Conservation (phyloP, 2,797 vertebrate genomes). For the Microtus obscurus region DNA sequence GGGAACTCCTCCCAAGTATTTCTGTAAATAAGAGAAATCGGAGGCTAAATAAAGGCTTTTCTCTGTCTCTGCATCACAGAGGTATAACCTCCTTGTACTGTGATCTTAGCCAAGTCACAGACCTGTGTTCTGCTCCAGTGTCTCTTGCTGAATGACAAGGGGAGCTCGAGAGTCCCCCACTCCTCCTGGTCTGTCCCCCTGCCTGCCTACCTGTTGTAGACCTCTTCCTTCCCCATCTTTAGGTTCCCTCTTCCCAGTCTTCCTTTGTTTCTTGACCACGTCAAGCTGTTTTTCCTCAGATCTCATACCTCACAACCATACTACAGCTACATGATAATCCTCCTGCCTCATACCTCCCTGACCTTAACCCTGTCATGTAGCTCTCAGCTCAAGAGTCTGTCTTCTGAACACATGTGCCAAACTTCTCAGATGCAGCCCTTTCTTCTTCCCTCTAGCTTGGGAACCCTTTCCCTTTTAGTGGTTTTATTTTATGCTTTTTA, state of each 20-base stretch:
- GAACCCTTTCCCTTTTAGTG: background rate
- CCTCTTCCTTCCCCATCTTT: background rate
- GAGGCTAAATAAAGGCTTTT: background rate
- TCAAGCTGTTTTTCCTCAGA: background rate
- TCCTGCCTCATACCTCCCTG: background rate
- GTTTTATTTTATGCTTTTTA: background rate
- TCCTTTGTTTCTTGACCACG: background rate
- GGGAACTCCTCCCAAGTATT: background rate
- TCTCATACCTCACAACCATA: background rate
- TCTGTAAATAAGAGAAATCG: background rate
- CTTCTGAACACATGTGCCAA: background rate
- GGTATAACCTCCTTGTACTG: background rate
- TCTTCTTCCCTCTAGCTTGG: background rate
- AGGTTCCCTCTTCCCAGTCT: no score
- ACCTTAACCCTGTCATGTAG: background rate
- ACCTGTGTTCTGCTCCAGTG: background rate
- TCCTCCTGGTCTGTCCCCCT: rapidly evolving
- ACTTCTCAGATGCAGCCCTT: background rate
- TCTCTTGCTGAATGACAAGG: background rate
- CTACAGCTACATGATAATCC: background rate
- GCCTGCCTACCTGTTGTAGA: background rate
- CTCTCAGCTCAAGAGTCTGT: background rate
- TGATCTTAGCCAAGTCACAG: background rate
- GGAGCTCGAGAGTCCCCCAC: background rate
- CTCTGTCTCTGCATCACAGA: background rate